These are phyloP conservation scores for Dicrostonyx torquatus DNA, from an alignment of 2,797 vertebrate genomes.

Conservation along the genomic window DNA sequence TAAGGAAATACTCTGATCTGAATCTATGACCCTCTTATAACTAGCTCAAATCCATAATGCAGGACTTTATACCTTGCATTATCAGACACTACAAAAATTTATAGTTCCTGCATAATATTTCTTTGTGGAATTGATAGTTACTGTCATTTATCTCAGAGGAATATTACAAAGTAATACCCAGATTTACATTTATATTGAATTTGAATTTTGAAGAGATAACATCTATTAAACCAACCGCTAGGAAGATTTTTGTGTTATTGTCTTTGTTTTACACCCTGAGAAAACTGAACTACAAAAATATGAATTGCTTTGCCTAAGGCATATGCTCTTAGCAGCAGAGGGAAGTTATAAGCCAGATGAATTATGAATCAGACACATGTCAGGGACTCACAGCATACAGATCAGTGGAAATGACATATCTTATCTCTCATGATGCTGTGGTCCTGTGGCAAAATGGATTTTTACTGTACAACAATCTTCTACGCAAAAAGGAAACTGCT, in stretches of 20 bases:
- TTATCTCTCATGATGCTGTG: not conserved
- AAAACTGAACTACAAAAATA: not conserved
- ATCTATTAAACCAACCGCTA: not conserved
- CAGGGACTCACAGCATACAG: not conserved
- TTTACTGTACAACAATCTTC: not conserved
- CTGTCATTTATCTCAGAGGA: not conserved
- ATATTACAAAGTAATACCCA: not conserved
- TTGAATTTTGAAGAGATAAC: conserved; percentile 37
- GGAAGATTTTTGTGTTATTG: not conserved
- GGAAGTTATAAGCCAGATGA: not conserved
- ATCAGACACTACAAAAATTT: not conserved
- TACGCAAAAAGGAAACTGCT: not conserved
- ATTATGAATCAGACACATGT: not conserved
- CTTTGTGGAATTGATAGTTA: not conserved
- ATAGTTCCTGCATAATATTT: not conserved
- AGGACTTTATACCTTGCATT: not conserved
- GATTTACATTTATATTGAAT: conserved; percentile 27
- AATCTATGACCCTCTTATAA: not conserved
- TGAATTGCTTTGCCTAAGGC: not conserved
- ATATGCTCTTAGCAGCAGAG: not conserved
- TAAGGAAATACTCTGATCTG: not conserved
- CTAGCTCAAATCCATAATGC: not conserved
- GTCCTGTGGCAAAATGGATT: not conserved
- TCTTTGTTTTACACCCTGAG: not conserved
- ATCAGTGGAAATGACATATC: not conserved